Evolutionary conservation across 2,113 vertebrate genomes (phyloP).

Genomic region (Mandrillus leucophaeus): DNA sequence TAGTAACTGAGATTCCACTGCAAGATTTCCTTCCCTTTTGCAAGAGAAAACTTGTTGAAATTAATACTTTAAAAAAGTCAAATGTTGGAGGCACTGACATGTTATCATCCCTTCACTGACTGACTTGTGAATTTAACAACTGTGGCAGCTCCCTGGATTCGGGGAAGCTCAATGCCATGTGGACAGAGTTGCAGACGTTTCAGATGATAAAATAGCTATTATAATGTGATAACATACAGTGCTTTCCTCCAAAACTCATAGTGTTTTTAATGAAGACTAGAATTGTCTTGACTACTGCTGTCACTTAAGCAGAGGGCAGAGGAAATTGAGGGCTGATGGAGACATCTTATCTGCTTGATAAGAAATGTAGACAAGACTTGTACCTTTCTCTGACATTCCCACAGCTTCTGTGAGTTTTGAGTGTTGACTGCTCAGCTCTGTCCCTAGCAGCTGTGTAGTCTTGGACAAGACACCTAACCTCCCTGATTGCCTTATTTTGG

Average conservation of each 20-base stretch:
- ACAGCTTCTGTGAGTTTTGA: neutral
- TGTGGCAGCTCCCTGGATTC: fast-evolving
- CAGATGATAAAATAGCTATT: neutral
- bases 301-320: neutral
- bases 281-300: neutral
- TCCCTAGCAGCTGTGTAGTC: neutral
- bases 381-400: neutral
- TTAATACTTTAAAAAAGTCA: neutral
- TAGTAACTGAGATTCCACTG: neutral
- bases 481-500: neutral
- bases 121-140: no score
- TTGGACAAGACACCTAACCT: neutral
- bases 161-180: neutral
- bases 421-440: neutral
- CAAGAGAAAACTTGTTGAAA: neutral
- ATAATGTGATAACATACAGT: fast-evolving
- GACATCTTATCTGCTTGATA: neutral
- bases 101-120: neutral
- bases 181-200: neutral
- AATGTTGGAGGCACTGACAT: neutral
- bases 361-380: neutral
- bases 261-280: no score
- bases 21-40: neutral
- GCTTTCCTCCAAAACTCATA: neutral
- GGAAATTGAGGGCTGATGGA: neutral